Evolutionary conservation across 2,888 invertebrate species (phyloP).

Genomic region (Orthonychiurus folsomi): DNA sequence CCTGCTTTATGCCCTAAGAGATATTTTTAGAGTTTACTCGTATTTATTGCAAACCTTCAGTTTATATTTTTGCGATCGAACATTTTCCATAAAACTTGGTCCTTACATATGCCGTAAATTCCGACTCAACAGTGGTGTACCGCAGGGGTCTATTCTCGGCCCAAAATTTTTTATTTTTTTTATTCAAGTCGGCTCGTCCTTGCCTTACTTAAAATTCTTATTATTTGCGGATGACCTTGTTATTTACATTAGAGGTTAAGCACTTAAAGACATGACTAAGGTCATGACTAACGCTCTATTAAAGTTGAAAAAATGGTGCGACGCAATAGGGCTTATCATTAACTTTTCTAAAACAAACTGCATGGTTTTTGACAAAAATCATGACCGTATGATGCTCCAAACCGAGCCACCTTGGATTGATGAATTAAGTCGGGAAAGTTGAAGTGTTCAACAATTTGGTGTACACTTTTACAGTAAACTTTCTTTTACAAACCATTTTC

Average conservation of each 20-base stretch:
- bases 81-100: constrained; percentile 16
- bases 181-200: not conserved
- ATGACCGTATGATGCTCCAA: no score
- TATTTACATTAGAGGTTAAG: no score
- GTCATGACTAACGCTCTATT: no score
- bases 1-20: constrained; percentile 15
- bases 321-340: no score
- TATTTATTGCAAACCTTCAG: constrained; percentile 12
- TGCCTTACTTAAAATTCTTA: no score
- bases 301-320: no score
- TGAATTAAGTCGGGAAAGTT: no score
- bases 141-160: constrained; percentile 11
- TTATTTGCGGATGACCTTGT: not conserved
- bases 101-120: constrained; percentile 8
- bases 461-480: constrained; percentile 12
- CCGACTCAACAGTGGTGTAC: constrained; percentile 13
- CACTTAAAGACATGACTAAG: not conserved
- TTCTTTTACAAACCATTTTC: constrained; percentile 10
- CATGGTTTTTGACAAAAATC: no score
- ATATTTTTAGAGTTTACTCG: constrained; percentile 6
- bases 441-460: constrained; percentile 16
- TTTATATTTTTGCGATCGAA: constrained; percentile 12
- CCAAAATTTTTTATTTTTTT: not conserved
- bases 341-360: no score
- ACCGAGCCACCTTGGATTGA: no score